Base-by-base conservation (phyloP, 2,113 vertebrate species). In the Pipra filicauda region DNA sequence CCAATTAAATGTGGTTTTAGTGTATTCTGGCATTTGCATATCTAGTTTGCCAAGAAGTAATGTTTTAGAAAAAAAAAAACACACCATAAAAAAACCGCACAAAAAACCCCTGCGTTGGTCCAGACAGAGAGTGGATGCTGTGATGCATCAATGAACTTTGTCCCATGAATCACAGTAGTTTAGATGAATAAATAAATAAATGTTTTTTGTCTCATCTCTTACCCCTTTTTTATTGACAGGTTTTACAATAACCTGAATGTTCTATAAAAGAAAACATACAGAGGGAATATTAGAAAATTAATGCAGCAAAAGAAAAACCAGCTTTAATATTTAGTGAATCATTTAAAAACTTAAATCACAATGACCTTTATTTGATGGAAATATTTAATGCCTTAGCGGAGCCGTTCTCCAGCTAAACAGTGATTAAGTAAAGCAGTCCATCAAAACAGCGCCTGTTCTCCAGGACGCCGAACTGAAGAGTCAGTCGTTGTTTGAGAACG, bases 1-100 rank as follows among this genome's bases (percentile, higher is more conserved):
- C 98, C 98, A 98, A 98, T 98, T 98, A 98, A 98, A 98, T 98
- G 98, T 98, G 98, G 98, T 98, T 98, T 98, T 98, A 98, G 98
- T 98, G 98, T 98, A 98, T 98, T 98, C 98, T 98, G 98, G 98
- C 97, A 97, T 98, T 98, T 98, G 98, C 98, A 98, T 98, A 97
- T 98, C 97, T 97, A 97, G 97, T 98, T 97, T 98, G 98, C 98
- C 98, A 98, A 98, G 97, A 98, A 98, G 97, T 98, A 98, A 98
- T 98, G 97, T 98, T 98, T 98, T 97, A 97, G 89, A 18, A 57
- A 82, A 93, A 95, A 93, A 96, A 86, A 73, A 82, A 57, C 76
- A 87, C 90, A 75, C 80, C 81, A 82, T 85, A 61, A 91, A 94
- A 95, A 91, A 91, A 64, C 1, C 7, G 48, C 93, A 95, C 91